phyloP scores from a whole-genome alignment of 2,888 invertebrate genomes.

The Ernsta delagoae region DNA sequence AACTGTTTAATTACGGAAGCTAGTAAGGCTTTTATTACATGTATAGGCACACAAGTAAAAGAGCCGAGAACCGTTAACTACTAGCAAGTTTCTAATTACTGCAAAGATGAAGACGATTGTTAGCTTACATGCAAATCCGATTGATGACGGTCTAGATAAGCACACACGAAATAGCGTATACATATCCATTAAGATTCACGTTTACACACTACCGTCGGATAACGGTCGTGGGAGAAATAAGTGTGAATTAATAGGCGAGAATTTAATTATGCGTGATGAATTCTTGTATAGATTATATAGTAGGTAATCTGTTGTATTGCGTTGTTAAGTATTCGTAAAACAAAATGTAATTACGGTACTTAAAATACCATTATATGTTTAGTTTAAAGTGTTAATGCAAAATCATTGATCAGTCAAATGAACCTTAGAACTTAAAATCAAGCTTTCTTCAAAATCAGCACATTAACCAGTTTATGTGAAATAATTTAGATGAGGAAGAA shows the following conservation, averaged over 20 bases:
- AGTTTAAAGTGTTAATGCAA: background rate
- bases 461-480: too few species aligned
- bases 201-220: slow-evolving; percentile 13
- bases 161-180: slow-evolving; percentile 47
- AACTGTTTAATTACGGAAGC: slow-evolving; percentile 8
- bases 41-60: slow-evolving; percentile 1
- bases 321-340: background rate
- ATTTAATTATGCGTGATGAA: slow-evolving; percentile 23
- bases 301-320: background rate
- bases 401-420: background rate
- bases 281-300: slow-evolving; percentile 12
- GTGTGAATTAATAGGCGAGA: slow-evolving; percentile 21
- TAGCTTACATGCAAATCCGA: slow-evolving; percentile 74
- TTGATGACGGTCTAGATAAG: slow-evolving; percentile 63
- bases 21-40: background rate
- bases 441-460: too few species aligned
- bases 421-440: too few species aligned
- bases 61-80: slow-evolving; percentile 30
- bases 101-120: slow-evolving; percentile 74
- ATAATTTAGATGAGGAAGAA: too few species aligned
- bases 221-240: slow-evolving; percentile 32
- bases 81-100: slow-evolving; percentile 74
- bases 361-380: background rate
- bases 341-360: slow-evolving; percentile 10
- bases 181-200: slow-evolving; percentile 25